Conservation (phyloP, 30 jellyfish, hydroid and myxozoan genomes). For the Nemopilema nomurai region DNA sequence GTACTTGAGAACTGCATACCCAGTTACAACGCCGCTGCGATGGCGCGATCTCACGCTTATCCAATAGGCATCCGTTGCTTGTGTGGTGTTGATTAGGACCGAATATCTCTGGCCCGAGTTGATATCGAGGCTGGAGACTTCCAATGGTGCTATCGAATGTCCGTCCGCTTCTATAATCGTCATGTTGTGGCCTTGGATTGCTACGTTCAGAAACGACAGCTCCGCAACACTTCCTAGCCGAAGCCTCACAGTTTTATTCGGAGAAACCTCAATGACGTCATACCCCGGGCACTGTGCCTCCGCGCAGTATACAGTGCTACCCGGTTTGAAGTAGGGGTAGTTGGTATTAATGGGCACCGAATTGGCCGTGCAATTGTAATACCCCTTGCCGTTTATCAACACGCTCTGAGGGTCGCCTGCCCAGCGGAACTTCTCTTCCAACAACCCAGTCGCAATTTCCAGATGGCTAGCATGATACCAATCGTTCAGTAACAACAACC, state of each 20-base stretch:
- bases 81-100: slow-evolving; percentile 48
- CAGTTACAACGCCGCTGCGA: slow-evolving; percentile 65
- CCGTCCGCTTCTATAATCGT: slow-evolving; percentile 66
- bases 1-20: slow-evolving; percentile 55
- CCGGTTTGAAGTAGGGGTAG: slow-evolving; percentile 46
- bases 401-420: slow-evolving; percentile 64
- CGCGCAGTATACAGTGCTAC: slow-evolving; percentile 43
- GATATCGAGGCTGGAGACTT: slow-evolving; percentile 45
- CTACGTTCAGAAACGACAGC: slow-evolving; percentile 54
- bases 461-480: slow-evolving; percentile 66
- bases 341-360: slow-evolving; percentile 30
- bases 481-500: slow-evolving; percentile 42
- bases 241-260: slow-evolving; percentile 15
- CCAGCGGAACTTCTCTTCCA: slow-evolving; percentile 68
- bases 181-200: slow-evolving; percentile 59
- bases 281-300: slow-evolving; percentile 56
- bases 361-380: slow-evolving; percentile 41
- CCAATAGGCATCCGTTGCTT: slow-evolving; percentile 43
- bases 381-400: slow-evolving; percentile 51
- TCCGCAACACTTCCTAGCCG: slow-evolving; percentile 56
- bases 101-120: slow-evolving; percentile 70
- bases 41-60: slow-evolving; percentile 63
- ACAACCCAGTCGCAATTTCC: slow-evolving; percentile 41
- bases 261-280: slow-evolving; percentile 32
- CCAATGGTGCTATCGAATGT: slow-evolving; percentile 23